phyloP scores from a whole-genome alignment of 2,797 vertebrate genomes.

The Avahi laniger region DNA sequence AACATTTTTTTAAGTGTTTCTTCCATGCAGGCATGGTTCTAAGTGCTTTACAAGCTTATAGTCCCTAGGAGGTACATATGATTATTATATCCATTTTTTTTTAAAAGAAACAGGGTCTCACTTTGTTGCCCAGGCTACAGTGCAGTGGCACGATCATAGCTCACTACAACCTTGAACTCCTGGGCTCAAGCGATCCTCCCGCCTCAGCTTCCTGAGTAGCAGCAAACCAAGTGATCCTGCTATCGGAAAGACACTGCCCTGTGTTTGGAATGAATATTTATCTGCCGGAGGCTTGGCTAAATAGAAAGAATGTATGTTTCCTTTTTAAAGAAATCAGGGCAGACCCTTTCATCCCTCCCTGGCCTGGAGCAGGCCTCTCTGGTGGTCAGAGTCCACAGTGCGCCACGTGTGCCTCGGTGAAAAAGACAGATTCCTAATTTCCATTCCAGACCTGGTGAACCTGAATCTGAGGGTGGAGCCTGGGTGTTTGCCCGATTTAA shows the following conservation, averaged over 20 bases:
- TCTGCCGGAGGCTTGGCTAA: neutral
- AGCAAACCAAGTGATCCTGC: neutral
- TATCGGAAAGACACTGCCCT: neutral
- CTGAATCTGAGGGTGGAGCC: neutral
- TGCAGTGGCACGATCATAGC: neutral
- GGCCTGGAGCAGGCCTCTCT: neutral
- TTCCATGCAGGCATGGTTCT: neutral
- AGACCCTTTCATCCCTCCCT: neutral
- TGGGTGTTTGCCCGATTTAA: neutral
- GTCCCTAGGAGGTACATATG: neutral
- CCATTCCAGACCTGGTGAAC: neutral
- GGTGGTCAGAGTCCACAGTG: neutral
- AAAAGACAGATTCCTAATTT: neutral
- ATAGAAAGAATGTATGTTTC: conserved; percentile 1
- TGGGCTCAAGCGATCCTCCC: neutral
- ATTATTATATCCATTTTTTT: neutral
- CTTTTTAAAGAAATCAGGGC: neutral
- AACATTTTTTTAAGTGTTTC: neutral
- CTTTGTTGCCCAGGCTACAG: neutral
- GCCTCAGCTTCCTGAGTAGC: neutral
- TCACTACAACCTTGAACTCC: neutral
- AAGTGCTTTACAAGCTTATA: neutral
- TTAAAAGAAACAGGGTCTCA: neutral
- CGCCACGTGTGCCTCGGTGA: neutral
- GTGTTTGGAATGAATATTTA: neutral